Evolutionary conservation across 2,113 vertebrate species (phyloP).

Genomic region (Callionymus lyra): DNA sequence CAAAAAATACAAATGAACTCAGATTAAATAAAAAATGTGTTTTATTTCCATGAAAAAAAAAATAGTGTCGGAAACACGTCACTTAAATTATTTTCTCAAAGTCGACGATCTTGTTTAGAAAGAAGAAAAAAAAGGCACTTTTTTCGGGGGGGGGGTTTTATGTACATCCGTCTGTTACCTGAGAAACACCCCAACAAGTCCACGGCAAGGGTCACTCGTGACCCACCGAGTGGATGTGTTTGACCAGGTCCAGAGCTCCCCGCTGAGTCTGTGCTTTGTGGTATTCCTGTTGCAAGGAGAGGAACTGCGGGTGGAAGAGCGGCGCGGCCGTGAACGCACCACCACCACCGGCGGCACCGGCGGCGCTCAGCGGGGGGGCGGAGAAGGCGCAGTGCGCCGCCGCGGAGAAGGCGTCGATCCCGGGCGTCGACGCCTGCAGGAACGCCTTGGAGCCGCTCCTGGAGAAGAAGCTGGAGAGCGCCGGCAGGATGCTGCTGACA

Average conservation of each 20-base stretch:
- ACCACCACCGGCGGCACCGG: slow-evolving; percentile 29
- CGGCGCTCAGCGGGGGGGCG: slow-evolving; percentile 40
- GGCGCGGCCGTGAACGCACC: slow-evolving; percentile 50
- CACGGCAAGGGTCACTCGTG: slow-evolving; percentile 1
- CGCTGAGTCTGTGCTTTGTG: slow-evolving; percentile 59
- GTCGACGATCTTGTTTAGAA: background rate
- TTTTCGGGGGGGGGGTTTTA: slow-evolving; percentile 5
- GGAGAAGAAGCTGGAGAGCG: slow-evolving; percentile 67
- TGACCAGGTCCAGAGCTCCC: slow-evolving; percentile 32
- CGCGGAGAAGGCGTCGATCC: slow-evolving; percentile 48
- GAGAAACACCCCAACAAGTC: slow-evolving; percentile 42
- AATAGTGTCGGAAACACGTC: slow-evolving; percentile 33
- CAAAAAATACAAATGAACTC: slow-evolving; percentile 29
- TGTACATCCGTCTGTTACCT: slow-evolving; percentile 47
- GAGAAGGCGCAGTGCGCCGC: slow-evolving; percentile 23
- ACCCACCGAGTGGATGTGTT: slow-evolving; percentile 33
- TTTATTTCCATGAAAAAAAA: slow-evolving; percentile 55
- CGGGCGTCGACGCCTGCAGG: slow-evolving; percentile 53
- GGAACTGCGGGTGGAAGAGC: slow-evolving; percentile 58
- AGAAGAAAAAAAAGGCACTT: slow-evolving; percentile 3
- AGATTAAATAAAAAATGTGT: slow-evolving; percentile 56
- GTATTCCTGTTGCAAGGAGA: slow-evolving; percentile 62
- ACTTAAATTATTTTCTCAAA: background rate
- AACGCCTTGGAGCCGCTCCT: slow-evolving; percentile 60
- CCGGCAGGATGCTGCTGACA: slow-evolving; percentile 66